A percentile compares a stretch with the other conserved stretches of the same genome.
Evolutionary conservation across 2,888 invertebrate genomes (phyloP).

Genomic region (Chymomyza procnemis): DNA sequence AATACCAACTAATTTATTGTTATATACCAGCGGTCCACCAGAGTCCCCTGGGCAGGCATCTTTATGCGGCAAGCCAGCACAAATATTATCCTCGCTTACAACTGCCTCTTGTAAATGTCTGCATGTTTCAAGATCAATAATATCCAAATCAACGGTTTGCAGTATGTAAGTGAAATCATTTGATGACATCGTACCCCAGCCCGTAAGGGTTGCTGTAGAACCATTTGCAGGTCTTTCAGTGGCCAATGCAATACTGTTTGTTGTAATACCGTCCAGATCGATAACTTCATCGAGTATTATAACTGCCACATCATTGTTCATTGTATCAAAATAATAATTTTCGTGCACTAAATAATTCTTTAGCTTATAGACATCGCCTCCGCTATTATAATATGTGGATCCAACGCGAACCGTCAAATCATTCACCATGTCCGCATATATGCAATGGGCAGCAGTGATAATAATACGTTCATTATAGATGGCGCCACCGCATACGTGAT

Average conservation of each 20-base stretch:
- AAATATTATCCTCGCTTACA: conserved; percentile 57
- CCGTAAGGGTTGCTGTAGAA: conserved; percentile 61
- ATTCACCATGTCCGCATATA: conserved; percentile 17
- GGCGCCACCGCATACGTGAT: conserved; percentile 75
- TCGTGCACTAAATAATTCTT: conserved; percentile 57
- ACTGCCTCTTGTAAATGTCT: conserved; percentile 76
- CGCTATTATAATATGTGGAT: conserved; percentile 60
- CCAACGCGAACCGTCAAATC: conserved; percentile 63
- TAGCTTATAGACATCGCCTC: conserved; percentile 72
- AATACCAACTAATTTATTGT: conserved; percentile 60
- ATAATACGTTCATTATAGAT: conserved; percentile 69
- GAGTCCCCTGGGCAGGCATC: conserved; percentile 75
- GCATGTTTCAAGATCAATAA: conserved; percentile 71
- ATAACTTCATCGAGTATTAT: conserved; percentile 64
- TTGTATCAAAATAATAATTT: conserved; percentile 62
- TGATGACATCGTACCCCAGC: conserved; percentile 64
- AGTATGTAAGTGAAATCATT: conserved; percentile 18
- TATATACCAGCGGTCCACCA: conserved; percentile 70
- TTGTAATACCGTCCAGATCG: conserved; percentile 29
- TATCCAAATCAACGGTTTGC: conserved; percentile 44
- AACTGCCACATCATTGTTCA: conserved; percentile 76
- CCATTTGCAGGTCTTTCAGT: conserved; percentile 48
- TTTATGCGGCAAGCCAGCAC: conserved; percentile 52
- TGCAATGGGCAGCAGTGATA: conserved; percentile 77
- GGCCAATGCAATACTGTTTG: conserved; percentile 54